phyloP scores from a whole-genome alignment of 2,888 invertebrate genomes.

The Ametastegia equiseti region DNA sequence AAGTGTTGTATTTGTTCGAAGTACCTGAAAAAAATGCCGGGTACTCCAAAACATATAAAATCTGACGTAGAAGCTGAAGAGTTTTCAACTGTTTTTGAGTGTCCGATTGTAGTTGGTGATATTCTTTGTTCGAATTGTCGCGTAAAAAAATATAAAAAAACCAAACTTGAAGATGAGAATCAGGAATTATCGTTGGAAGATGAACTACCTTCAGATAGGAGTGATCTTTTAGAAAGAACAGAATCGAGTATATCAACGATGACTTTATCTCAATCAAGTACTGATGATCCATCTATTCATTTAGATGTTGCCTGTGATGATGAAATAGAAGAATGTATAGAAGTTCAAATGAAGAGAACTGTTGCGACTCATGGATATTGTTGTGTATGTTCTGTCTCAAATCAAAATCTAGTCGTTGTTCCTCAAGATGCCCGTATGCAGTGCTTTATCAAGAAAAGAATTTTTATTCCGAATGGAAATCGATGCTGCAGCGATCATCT shows the following conservation, averaged over 20 bases:
- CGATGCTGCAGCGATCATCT: constrained; percentile 56
- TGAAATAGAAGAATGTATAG: constrained; percentile 49
- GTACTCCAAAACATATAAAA: constrained; percentile 22
- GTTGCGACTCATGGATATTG: constrained; percentile 56
- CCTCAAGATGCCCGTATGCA: constrained; percentile 54
- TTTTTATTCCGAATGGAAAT: constrained; percentile 57
- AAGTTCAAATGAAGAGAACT: constrained; percentile 53
- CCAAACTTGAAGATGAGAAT: constrained; percentile 37
- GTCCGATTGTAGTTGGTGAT: constrained; percentile 48
- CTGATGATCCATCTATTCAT: constrained; percentile 32
- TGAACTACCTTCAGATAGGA: constrained; percentile 39
- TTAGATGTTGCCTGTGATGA: constrained; percentile 39
- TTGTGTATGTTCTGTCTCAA: constrained; percentile 51
- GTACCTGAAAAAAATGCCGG: constrained; percentile 17
- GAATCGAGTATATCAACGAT: constrained; percentile 42
- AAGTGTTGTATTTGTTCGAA: constrained; percentile 38
- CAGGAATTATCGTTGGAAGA: constrained; percentile 9
- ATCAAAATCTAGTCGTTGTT: constrained; percentile 48
- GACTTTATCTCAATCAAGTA: constrained; percentile 49
- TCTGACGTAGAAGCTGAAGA: constrained; percentile 39
- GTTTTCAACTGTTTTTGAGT: constrained; percentile 45
- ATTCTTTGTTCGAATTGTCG: constrained; percentile 37
- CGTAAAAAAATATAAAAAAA: constrained; percentile 36
- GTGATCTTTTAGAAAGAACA: constrained; percentile 38
- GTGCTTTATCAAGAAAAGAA: constrained; percentile 51